phyloP scores from a whole-genome alignment of 2,797 vertebrate species.

The Melanotaenia nigrans region DNA sequence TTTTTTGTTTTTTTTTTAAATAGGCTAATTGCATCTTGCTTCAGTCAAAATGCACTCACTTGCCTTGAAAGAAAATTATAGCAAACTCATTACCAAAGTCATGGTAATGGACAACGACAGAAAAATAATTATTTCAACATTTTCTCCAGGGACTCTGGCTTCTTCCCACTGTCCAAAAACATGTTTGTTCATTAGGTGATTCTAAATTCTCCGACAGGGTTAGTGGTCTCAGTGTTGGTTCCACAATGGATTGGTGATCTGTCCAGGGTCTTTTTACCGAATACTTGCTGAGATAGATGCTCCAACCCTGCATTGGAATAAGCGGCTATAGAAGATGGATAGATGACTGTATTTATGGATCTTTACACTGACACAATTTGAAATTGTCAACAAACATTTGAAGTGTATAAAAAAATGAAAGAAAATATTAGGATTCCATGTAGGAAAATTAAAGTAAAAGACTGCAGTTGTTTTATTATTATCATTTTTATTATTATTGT shows the following conservation, averaged over 20 bases:
- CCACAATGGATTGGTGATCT: background rate
- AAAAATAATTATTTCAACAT: too few relatives aligned
- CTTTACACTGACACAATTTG: background rate
- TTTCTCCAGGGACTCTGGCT: background rate
- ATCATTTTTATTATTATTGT: too few relatives aligned
- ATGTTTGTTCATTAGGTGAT: background rate
- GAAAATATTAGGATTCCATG: background rate
- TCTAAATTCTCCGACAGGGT: background rate
- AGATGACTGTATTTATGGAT: background rate
- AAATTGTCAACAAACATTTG: background rate
- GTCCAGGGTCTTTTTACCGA: background rate
- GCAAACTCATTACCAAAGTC: too few relatives aligned
- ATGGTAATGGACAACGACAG: too few relatives aligned
- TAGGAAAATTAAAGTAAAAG: background rate
- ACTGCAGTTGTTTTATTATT: background rate
- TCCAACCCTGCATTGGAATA: background rate
- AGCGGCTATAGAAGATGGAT: too few relatives aligned
- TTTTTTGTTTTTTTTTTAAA: conserved; percentile 8
- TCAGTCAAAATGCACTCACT: background rate
- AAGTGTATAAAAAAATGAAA: background rate
- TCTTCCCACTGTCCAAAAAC: too few relatives aligned
- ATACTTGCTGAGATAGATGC: background rate
- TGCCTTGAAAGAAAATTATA: background rate
- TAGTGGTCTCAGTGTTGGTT: background rate
- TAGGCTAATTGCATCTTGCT: background rate